Percentiles rank a stretch among this genome's conserved stretches.
Conservation (phyloP, 2,113 vertebrate genomes). For the Poeciliopsis prolifica region DNA sequence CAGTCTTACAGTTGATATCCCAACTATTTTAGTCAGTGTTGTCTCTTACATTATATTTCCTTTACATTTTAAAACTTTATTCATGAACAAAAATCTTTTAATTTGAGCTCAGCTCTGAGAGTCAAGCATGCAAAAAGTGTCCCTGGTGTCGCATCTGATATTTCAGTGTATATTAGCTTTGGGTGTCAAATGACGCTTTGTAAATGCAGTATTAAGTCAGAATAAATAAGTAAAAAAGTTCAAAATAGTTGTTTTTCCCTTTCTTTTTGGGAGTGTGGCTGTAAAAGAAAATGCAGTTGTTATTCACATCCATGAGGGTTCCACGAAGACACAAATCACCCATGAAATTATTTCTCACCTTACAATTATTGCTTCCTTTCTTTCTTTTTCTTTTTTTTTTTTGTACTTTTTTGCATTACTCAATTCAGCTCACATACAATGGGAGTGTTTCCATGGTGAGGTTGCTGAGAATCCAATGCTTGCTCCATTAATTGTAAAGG, state of each 20-base stretch:
- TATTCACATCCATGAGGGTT: background rate
- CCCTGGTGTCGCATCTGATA: slow-evolving; percentile 20
- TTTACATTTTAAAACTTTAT: background rate
- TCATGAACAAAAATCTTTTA: background rate
- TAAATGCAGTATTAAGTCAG: slow-evolving; percentile 27
- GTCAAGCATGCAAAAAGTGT: slow-evolving; percentile 6
- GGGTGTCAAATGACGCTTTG: slow-evolving; percentile 45
- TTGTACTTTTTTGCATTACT: background rate
- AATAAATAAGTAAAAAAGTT: slow-evolving; percentile 51
- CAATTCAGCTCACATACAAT: slow-evolving; percentile 8
- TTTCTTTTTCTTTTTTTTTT: slow-evolving; percentile 9
- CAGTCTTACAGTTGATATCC: background rate
- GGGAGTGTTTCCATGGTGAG: slow-evolving; percentile 70
- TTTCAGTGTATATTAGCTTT: slow-evolving; percentile 51
- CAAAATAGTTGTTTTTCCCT: background rate
- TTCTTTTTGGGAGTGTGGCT: background rate
- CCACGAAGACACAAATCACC: background rate
- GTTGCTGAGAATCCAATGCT: slow-evolving; percentile 26
- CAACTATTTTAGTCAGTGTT: background rate
- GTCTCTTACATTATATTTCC: background rate
- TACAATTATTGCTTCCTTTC: background rate
- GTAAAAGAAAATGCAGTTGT: background rate
- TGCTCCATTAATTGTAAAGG: slow-evolving; percentile 18
- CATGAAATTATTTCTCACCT: slow-evolving; percentile 1
- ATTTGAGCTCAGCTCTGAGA: slow-evolving; percentile 1